A percentile compares a stretch with the other conserved stretches of the same genome.
Conservation (phyloP, 2,797 vertebrate species). For the Remorina albescens region DNA sequence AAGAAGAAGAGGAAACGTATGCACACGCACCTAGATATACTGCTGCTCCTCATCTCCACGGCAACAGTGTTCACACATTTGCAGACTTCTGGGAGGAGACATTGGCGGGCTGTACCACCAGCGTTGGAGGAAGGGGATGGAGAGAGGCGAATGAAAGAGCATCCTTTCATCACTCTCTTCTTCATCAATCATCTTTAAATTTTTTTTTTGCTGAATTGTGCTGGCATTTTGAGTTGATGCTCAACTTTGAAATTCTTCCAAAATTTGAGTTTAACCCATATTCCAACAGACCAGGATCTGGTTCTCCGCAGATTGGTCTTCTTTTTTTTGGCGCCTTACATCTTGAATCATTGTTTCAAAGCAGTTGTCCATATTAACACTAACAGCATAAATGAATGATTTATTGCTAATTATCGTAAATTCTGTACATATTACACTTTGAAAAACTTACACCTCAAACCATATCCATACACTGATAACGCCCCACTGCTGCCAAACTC, state of each 20-base stretch:
- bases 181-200: conserved; percentile 48
- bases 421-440: conserved; percentile 24
- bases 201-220: conserved; percentile 39
- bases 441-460: conserved; percentile 1
- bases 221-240: conserved; percentile 45
- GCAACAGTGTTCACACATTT: conserved; percentile 78
- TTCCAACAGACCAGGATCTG: conserved; percentile 35
- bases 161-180: conserved; percentile 38
- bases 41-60: conserved; percentile 76
- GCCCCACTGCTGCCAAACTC: conserved; percentile 14
- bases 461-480: conserved; percentile 6
- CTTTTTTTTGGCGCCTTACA: conserved; percentile 24
- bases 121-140: conserved; percentile 64
- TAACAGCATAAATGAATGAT: conserved; percentile 5
- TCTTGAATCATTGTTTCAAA: conserved; percentile 10
- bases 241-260: conserved; percentile 36
- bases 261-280: conserved; percentile 33
- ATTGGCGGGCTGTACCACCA: conserved; percentile 54
- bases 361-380: neutral
- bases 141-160: conserved; percentile 62
- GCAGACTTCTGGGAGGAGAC: conserved; percentile 73
- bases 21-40: conserved; percentile 38
- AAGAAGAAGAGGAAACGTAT: conserved; percentile 29
- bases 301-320: conserved; percentile 7
- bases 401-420: conserved; percentile 2